Conservation (phyloP, 2,888 invertebrate genomes). For the Pandemis cinnamomeana region DNA sequence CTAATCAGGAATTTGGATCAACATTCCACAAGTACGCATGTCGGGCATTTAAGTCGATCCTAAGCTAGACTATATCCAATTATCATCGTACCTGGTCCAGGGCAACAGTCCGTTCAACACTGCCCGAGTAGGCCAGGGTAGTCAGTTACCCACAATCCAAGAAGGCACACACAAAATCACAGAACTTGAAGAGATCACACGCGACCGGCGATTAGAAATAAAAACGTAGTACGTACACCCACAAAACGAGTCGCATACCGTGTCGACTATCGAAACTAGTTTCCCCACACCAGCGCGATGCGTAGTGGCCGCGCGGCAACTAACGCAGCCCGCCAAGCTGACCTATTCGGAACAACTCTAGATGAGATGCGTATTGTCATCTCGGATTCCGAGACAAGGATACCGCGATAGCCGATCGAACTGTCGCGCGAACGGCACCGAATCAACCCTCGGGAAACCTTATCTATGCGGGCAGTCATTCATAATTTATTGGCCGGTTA, state of each 20-base stretch:
- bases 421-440: neutral
- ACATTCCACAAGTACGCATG: neutral
- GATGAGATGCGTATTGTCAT: constrained; percentile 7
- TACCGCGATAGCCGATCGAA: constrained; percentile 11
- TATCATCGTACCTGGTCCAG: constrained; percentile 1
- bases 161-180: neutral
- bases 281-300: constrained; percentile 35
- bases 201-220: neutral
- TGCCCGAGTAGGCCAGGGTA: neutral
- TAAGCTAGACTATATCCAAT: neutral
- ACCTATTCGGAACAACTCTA: constrained; percentile 23
- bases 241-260: constrained; percentile 15
- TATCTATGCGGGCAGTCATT: constrained; percentile 50
- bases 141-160: neutral
- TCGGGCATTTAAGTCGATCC: neutral
- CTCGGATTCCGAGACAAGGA: neutral
- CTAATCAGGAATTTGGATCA: neutral
- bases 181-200: constrained; percentile 1
- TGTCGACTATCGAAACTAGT: constrained; percentile 20
- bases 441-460: constrained; percentile 47
- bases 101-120: neutral
- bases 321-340: constrained; percentile 42
- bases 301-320: constrained; percentile 49
- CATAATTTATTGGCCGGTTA: constrained; percentile 59
- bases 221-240: constrained; percentile 12